A percentile compares a stretch with the other conserved stretches of the same genome.
phyloP scores from a whole-genome alignment of 53 echinoderm and acorn worm species.

The Stichopus horrens region DNA sequence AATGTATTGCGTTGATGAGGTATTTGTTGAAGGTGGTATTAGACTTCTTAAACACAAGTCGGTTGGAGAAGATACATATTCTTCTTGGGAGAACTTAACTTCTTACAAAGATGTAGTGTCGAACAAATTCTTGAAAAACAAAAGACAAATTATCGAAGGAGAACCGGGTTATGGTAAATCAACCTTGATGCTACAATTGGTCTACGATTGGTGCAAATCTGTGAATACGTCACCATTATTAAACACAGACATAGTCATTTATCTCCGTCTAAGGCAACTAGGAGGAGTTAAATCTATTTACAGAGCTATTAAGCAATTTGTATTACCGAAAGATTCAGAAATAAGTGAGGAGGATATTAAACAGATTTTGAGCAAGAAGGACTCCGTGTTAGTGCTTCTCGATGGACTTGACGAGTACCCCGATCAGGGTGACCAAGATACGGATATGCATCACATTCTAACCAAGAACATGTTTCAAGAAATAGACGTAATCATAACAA shows the following conservation, averaged over 20 bases:
- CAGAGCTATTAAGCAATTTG: slow-evolving; percentile 1
- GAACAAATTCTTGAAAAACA: not conserved
- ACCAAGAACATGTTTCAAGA: not conserved
- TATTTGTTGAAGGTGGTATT: not conserved
- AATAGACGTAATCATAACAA: not conserved
- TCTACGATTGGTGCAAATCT: slow-evolving; percentile 13
- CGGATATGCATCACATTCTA: not conserved
- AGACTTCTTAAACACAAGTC: not conserved
- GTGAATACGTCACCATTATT: not conserved
- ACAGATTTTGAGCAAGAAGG: not conserved
- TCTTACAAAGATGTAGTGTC: not conserved
- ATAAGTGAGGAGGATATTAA: not conserved
- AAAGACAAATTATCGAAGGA: not conserved
- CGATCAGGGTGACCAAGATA: not conserved
- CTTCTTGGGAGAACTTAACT: not conserved
- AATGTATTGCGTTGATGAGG: slow-evolving; percentile 9
- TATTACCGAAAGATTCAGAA: slow-evolving; percentile 3
- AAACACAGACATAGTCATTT: not conserved
- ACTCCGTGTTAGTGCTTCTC: not conserved
- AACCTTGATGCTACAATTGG: slow-evolving; percentile 3
- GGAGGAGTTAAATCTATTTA: not conserved
- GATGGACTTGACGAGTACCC: slow-evolving; percentile 35
- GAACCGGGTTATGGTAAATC: slow-evolving; percentile 37
- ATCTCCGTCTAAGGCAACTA: not conserved
- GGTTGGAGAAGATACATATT: not conserved